These are phyloP conservation scores for Hozukius guyotensis DNA, from an alignment of 2,797 vertebrate genomes.

Conservation along the genomic window DNA sequence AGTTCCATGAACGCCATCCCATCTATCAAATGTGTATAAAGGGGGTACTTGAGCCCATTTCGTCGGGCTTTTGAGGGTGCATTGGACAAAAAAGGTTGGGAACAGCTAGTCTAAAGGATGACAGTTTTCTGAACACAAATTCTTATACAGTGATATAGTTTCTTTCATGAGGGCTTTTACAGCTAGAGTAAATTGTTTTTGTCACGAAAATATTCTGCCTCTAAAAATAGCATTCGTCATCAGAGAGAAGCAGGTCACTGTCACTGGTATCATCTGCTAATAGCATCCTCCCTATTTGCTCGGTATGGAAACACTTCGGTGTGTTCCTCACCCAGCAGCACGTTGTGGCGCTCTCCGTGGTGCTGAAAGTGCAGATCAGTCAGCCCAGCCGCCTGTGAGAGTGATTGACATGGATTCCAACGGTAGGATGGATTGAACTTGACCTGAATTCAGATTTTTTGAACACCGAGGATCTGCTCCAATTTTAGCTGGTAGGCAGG, in stretches of 20 bases:
- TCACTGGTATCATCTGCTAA: slow-evolving; percentile 32
- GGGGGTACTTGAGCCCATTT: background rate
- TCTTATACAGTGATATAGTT: background rate
- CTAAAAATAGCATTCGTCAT: slow-evolving; percentile 39
- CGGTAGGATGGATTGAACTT: slow-evolving; percentile 67
- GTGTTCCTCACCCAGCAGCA: slow-evolving; percentile 38
- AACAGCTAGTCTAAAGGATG: background rate
- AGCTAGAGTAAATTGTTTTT: slow-evolving; percentile 12
- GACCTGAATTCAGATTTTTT: slow-evolving; percentile 70
- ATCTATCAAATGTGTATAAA: background rate
- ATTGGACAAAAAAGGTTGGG: background rate
- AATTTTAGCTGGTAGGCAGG: slow-evolving; percentile 50
- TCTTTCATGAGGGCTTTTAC: background rate
- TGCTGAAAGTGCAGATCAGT: slow-evolving; percentile 75
- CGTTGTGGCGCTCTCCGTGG: slow-evolving; percentile 69
- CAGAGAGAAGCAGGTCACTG: slow-evolving; percentile 39
- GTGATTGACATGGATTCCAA: slow-evolving; percentile 67
- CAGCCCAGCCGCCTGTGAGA: slow-evolving; percentile 36
- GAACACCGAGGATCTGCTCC: slow-evolving; percentile 63
- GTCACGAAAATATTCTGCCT: slow-evolving; percentile 6
- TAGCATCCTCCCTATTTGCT: slow-evolving; percentile 30
- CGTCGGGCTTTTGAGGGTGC: background rate
- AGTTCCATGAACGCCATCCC: background rate
- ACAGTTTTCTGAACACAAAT: background rate
- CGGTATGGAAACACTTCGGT: slow-evolving; percentile 5